Percentiles rank a stretch among this genome's conserved stretches.
Evolutionary conservation across 1,140 invertebrate species (phyloP).

Genomic region (Tetraneura akinire): DNA sequence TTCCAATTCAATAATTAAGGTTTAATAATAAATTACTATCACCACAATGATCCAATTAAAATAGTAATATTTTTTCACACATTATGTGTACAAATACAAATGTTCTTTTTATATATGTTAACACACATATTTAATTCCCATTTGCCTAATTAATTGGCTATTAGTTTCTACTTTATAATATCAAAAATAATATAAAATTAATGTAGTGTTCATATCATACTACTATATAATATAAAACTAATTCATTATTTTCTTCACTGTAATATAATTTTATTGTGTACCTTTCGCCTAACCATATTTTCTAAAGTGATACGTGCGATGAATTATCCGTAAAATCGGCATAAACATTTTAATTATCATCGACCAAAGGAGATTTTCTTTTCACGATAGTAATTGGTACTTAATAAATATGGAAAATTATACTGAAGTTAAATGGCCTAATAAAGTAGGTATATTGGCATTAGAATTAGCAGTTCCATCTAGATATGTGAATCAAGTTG

Average conservation of each 20-base stretch:
- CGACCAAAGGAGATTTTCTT: too few species aligned
- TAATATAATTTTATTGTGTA: not conserved
- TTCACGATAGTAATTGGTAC: not conserved
- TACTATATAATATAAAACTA: not conserved
- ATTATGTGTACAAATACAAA: not conserved
- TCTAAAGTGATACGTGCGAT: not conserved
- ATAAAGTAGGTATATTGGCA: conserved; percentile 89
- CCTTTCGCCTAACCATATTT: too few species aligned
- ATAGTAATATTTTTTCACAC: not conserved
- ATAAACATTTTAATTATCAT: too few species aligned
- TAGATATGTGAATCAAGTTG: conserved; percentile 87
- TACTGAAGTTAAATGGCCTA: conserved; percentile 66
- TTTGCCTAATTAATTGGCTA: not conserved
- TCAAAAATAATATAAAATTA: not conserved
- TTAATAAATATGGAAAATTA: not conserved
- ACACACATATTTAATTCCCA: not conserved
- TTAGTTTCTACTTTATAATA: not conserved
- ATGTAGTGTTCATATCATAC: too few species aligned
- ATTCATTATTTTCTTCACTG: too few species aligned
- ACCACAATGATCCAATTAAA: too few species aligned
- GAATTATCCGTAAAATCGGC: not conserved
- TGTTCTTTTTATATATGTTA: not conserved
- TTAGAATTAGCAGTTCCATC: conserved; percentile 92
- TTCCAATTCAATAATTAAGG: too few species aligned
- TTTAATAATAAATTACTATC: too few species aligned